Base-by-base conservation (phyloP, 2,888 invertebrate genomes). In the Hypsopygia costalis region DNA sequence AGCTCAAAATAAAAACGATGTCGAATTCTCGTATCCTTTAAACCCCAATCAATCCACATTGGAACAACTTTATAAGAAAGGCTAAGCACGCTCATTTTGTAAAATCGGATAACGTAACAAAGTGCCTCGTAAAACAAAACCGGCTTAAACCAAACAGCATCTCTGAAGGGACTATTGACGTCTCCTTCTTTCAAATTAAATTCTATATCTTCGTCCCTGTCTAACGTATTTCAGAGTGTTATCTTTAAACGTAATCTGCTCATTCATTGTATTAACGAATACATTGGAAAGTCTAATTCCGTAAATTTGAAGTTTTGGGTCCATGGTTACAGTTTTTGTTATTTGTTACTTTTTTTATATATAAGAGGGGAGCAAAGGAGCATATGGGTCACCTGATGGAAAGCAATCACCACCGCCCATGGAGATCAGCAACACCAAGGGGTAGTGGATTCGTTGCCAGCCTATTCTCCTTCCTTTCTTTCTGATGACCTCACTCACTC, bases 81-180 rank as follows among this genome's bases (percentile, higher is more conserved):
- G 36, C 28, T 11, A 34, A 11, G 34, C 10, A 27, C 27, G 16
- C 16, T 16, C 16, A 4, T 34, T 32, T 27, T 43, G 30, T 50
- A 43, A 52, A 54, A 52, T 47, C 36, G 46, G 41, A 44, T 43
- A 36, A 46, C 45, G 47, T 48, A 49, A 49, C 46, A 49, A 52
- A 58, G 40, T 47, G 39, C 46, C 46, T 40, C 58, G 40, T 58
- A 55, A 60, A 58, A 56, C 43, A 51, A 50, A 50, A 51, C 34
- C 34, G 47, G 34, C 36, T 49, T 46, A 36, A 51, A 47, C 49
- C 47, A 43, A 33, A 39, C 30, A 36, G 20, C 11, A 25, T 27
- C 10, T 16, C 33, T 3, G 8, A n/a, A 4, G 27, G 11, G 7
- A 5, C 6, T 12, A 10, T 27, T 10, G n/a, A 8, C 16, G 9